phyloP scores from a whole-genome alignment of 2,888 invertebrate genomes.

The Oscheius myriophilus region DNA sequence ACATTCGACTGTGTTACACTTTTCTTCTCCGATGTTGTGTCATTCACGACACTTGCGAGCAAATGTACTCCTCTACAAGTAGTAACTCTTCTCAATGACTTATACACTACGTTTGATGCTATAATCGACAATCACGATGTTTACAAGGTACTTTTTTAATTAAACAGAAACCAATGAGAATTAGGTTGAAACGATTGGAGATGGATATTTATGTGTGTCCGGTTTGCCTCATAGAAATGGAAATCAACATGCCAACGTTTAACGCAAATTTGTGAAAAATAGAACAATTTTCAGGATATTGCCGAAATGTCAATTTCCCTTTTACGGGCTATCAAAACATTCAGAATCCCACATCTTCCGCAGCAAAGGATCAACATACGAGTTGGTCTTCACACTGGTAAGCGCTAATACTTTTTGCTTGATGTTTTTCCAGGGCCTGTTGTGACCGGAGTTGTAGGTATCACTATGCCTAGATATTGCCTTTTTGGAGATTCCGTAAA shows the following conservation, averaged over 20 bases:
- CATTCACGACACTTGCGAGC: conserved; percentile 60
- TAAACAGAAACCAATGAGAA: not conserved
- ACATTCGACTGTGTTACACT: conserved; percentile 61
- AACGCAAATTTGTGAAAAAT: not conserved
- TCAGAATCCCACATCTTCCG: conserved; percentile 62
- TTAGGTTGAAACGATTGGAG: conserved; percentile 63
- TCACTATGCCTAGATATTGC: conserved; percentile 65
- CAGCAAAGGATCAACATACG: conserved; percentile 61
- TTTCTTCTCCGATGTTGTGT: conserved; percentile 65
- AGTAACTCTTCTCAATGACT: conserved; percentile 65
- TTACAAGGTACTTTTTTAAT: conserved; percentile 55
- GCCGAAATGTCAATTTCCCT: conserved; percentile 60
- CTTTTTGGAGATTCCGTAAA: conserved; percentile 67
- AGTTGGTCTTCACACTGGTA: conserved; percentile 61
- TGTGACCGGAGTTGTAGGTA: conserved; percentile 59
- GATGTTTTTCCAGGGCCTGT: conserved; percentile 39
- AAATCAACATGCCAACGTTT: conserved; percentile 52
- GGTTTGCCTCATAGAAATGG: conserved; percentile 66
- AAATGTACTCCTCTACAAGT: conserved; percentile 62
- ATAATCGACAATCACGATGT: conserved; percentile 64
- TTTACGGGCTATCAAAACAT: conserved; percentile 52
- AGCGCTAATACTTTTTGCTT: not conserved
- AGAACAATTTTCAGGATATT: conserved; percentile 38
- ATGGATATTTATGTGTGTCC: conserved; percentile 63
- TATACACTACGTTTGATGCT: conserved; percentile 67